phyloP scores from a whole-genome alignment of 2,888 invertebrate genomes.

The Watsonalla cultraria region DNA sequence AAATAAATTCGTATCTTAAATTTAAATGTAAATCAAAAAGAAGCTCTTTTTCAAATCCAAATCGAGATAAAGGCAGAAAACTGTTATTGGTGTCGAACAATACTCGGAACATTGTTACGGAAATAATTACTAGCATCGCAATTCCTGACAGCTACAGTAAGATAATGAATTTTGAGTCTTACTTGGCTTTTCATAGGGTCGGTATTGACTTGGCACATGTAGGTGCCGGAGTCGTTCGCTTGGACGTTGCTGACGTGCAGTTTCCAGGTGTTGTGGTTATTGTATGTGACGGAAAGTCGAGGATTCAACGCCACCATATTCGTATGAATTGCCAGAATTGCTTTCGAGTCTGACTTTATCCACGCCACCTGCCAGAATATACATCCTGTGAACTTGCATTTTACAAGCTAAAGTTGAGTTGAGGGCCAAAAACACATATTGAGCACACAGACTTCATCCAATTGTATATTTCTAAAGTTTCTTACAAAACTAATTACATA shows the following conservation, averaged over 20 bases:
- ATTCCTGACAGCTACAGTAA: constrained; percentile 7
- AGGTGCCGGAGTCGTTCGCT: constrained; percentile 93
- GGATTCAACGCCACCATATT: constrained; percentile 94
- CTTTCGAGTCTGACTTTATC: constrained; percentile 94
- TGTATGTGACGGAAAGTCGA: constrained; percentile 91
- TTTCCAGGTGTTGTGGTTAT: constrained; percentile 96
- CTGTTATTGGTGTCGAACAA: not conserved
- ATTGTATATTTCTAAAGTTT: not conserved
- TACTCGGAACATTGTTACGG: not conserved
- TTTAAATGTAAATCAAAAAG: too few species aligned
- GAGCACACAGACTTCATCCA: too few species aligned
- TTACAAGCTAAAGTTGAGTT: too few species aligned
- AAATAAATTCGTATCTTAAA: too few species aligned
- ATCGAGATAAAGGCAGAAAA: not conserved
- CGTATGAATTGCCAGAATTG: constrained; percentile 92
- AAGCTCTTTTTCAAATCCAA: not conserved
- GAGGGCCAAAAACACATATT: too few species aligned
- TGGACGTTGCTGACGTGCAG: constrained; percentile 93
- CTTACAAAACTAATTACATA: not conserved
- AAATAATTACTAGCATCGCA: constrained; percentile 7
- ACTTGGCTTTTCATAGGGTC: constrained; percentile 95
- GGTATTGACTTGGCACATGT: constrained; percentile 97
- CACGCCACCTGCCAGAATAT: constrained; percentile 86
- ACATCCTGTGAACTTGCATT: constrained; percentile 1
- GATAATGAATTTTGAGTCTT: constrained; percentile 12